Percentiles rank a stretch among this genome's conserved stretches.
Conservation (phyloP, 2,113 vertebrate genomes). For the Ardeotis arabs region DNA sequence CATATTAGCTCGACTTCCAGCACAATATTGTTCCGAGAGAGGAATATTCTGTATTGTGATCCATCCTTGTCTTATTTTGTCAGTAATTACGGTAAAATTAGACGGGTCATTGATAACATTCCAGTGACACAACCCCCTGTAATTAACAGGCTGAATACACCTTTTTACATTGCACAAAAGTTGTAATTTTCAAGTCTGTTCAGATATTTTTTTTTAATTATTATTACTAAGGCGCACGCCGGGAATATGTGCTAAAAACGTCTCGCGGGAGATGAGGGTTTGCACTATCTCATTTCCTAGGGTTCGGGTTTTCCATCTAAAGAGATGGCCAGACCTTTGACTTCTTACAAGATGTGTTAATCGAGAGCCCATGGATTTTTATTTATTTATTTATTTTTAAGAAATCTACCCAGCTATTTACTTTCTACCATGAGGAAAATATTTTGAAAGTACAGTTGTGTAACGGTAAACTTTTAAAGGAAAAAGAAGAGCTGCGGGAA, state of each 20-base stretch:
- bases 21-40: constrained; percentile 40
- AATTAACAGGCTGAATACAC: constrained; percentile 74
- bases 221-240: neutral
- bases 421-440: neutral
- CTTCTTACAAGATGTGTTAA: neutral
- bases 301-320: neutral
- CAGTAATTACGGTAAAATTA: constrained; percentile 74
- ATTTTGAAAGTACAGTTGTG: neutral
- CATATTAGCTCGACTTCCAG: neutral
- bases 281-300: neutral
- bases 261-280: neutral
- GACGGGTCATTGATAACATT: constrained; percentile 73
- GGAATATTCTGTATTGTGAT: constrained; percentile 67
- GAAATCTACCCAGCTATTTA: neutral
- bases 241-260: neutral
- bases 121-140: constrained; percentile 58
- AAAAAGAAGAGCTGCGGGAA: neutral
- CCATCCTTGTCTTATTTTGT: constrained; percentile 68
- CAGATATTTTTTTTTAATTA: neutral
- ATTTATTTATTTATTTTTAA: no score
- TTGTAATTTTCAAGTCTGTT: constrained; percentile 67
- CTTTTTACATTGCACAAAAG: constrained; percentile 60
- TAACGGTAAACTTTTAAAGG: neutral
- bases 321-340: neutral
- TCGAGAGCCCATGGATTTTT: neutral